phyloP scores from a whole-genome alignment of 1,140 invertebrate genomes.

The Drosophila bocki region DNA sequence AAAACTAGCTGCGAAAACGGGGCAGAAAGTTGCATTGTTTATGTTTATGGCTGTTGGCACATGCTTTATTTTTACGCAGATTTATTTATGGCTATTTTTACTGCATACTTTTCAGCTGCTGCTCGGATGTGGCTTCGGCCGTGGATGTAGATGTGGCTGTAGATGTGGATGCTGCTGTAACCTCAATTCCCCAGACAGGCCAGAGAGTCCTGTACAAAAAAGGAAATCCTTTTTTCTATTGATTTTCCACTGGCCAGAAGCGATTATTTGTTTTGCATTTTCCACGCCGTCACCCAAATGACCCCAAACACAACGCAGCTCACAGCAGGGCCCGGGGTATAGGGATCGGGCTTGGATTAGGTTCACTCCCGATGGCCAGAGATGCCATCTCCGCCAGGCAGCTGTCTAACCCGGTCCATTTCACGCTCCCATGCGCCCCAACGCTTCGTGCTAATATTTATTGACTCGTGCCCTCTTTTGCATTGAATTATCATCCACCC shows the following conservation, averaged over 20 bases:
- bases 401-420: slow-evolving; percentile 21
- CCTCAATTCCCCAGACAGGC: slow-evolving; percentile 53
- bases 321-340: background rate
- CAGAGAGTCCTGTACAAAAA: slow-evolving; percentile 21
- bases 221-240: slow-evolving; percentile 52
- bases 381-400: slow-evolving; percentile 26
- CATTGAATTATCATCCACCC: slow-evolving; percentile 67
- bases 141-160: background rate
- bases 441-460: slow-evolving; percentile 57
- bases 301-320: slow-evolving; percentile 41
- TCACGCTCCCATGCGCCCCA: slow-evolving; percentile 37
- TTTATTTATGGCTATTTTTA: slow-evolving; percentile 68
- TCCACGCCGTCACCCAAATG: slow-evolving; percentile 62
- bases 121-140: slow-evolving; percentile 3
- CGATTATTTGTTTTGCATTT: slow-evolving; percentile 67
- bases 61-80: slow-evolving; percentile 64
- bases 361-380: slow-evolving; percentile 3
- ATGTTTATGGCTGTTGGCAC: slow-evolving; percentile 66
- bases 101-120: slow-evolving; percentile 56
- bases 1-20: slow-evolving; percentile 36
- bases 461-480: slow-evolving; percentile 33
- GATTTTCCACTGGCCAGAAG: slow-evolving; percentile 52
- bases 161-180: slow-evolving; percentile 26
- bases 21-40: slow-evolving; percentile 66
- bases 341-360: background rate